These are phyloP conservation scores for Ammodytes marinus DNA, from an alignment of 2,113 vertebrate genomes.

Conservation along the genomic window DNA sequence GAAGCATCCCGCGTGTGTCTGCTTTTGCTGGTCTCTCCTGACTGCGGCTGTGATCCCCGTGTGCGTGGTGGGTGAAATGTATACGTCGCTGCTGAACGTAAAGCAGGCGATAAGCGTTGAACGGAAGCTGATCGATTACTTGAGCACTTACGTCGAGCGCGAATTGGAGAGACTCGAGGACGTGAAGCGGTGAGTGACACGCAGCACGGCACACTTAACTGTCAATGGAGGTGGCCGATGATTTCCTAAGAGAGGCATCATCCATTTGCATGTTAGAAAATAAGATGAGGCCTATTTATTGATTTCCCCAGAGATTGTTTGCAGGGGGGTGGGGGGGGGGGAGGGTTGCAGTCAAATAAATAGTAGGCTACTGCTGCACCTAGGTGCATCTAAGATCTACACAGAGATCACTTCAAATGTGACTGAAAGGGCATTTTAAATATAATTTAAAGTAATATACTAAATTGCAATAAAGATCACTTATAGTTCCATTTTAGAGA, in stretches of 20 bases:
- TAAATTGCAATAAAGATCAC: too few species aligned
- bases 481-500: too few species aligned
- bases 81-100: conserved; percentile 83
- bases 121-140: conserved; percentile 73
- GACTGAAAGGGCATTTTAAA: too few species aligned
- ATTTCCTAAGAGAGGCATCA: not conserved
- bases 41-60: conserved; percentile 17
- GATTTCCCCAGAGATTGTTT: not conserved
- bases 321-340: too few species aligned
- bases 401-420: too few species aligned
- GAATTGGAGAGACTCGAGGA: conserved; percentile 83
- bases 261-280: not conserved
- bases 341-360: too few species aligned
- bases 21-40: conserved; percentile 31
- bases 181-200: conserved; percentile 80
- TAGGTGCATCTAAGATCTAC: too few species aligned
- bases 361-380: too few species aligned
- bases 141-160: conserved; percentile 81
- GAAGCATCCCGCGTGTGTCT: conserved; percentile 13
- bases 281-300: not conserved
- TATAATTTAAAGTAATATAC: too few species aligned
- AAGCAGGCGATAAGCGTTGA: conserved; percentile 81
- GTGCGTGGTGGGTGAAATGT: conserved; percentile 71
- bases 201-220: not conserved
- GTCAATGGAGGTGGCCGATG: too few species aligned